Evolutionary conservation across 2,888 invertebrate species (phyloP).

Genomic region (Pelosia muscerda): DNA sequence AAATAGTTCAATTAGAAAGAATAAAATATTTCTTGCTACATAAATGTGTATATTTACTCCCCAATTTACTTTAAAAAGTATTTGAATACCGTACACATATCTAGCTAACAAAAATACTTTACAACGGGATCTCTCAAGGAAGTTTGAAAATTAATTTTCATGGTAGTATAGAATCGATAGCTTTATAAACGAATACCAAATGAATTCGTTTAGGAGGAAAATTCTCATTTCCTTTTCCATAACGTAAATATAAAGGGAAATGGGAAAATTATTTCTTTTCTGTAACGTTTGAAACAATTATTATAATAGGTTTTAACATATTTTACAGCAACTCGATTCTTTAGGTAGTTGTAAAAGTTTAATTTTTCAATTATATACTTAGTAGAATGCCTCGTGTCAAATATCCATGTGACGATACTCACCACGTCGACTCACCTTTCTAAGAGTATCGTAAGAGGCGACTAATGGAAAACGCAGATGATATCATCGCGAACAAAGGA

Average conservation of each 20-base stretch:
- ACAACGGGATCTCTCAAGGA: slow-evolving; percentile 19
- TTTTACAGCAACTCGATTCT: not conserved
- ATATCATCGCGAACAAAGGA: too few species aligned
- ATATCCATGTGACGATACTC: too few species aligned
- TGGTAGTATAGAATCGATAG: slow-evolving; percentile 28
- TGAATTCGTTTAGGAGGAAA: too few species aligned
- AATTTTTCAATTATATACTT: too few species aligned
- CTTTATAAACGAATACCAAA: slow-evolving; percentile 1
- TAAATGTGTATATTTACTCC: slow-evolving; percentile 14
- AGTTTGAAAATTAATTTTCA: slow-evolving; percentile 24
- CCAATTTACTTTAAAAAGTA: slow-evolving; percentile 23
- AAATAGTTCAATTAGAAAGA: slow-evolving; percentile 30
- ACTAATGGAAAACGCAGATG: too few species aligned
- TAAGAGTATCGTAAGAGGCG: too few species aligned
- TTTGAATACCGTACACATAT: slow-evolving; percentile 33
- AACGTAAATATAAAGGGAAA: not conserved
- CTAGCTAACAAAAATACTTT: slow-evolving; percentile 24
- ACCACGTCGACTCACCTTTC: too few species aligned
- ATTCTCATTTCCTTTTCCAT: not conserved
- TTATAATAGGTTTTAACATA: not conserved
- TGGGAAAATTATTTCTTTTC: not conserved
- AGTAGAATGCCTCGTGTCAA: too few species aligned
- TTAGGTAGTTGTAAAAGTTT: too few species aligned
- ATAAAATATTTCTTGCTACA: not conserved
- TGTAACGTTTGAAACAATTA: not conserved